These are phyloP conservation scores for Adelges cooleyi DNA, from an alignment of 1,140 invertebrate species.

Conservation along the genomic window DNA sequence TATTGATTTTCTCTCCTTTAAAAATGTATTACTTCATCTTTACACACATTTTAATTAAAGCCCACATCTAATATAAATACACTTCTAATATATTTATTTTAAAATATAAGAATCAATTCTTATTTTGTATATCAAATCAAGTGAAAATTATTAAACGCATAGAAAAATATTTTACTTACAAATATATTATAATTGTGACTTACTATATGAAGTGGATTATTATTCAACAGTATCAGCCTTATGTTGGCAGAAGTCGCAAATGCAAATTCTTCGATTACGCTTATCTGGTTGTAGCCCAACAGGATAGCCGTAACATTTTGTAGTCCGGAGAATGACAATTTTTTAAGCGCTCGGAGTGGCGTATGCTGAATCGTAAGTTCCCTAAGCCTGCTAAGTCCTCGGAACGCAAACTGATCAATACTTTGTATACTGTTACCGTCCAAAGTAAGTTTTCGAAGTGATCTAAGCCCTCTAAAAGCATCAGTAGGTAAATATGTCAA, in stretches of 20 bases:
- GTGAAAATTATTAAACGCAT: too few relatives aligned
- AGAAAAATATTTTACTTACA: background rate
- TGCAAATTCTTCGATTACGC: constrained; percentile 61
- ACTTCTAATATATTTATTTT: too few relatives aligned
- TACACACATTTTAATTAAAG: too few relatives aligned
- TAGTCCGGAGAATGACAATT: constrained; percentile 67
- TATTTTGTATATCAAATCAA: too few relatives aligned
- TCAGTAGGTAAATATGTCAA: constrained; percentile 63
- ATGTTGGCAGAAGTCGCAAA: constrained; percentile 74
- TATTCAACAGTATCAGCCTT: constrained; percentile 56
- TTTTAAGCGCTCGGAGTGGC: constrained; percentile 57
- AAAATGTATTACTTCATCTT: too few relatives aligned
- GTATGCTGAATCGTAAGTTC: constrained; percentile 72
- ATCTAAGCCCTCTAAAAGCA: constrained; percentile 58
- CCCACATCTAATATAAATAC: too few relatives aligned
- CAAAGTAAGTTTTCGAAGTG: constrained; percentile 57
- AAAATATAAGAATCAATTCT: too few relatives aligned
- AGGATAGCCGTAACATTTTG: constrained; percentile 65
- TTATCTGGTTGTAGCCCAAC: constrained; percentile 64
- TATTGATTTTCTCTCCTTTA: too few relatives aligned
- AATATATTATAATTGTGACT: constrained; percentile 38
- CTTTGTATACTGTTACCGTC: constrained; percentile 68
- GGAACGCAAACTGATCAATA: constrained; percentile 70
- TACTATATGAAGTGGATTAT: constrained; percentile 63
- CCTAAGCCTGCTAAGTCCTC: constrained; percentile 57